Base-by-base conservation (phyloP, 2,113 vertebrate species). In the Odontophorus gujanensis region DNA sequence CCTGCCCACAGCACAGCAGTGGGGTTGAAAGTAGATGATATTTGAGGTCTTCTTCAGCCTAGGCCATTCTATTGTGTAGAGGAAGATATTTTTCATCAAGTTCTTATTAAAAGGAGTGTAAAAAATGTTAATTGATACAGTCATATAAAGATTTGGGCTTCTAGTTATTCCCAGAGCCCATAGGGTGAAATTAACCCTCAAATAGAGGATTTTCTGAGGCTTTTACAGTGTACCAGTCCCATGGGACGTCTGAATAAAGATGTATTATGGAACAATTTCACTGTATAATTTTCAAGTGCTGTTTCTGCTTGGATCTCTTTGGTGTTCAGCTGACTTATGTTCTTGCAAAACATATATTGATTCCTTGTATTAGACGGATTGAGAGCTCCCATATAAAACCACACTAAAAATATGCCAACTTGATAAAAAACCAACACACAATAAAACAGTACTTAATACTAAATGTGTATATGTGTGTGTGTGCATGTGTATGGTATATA, bases 61-160 rank as follows among this genome's bases (percentile, higher is more conserved):
- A 40, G 40, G 40, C 40, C 40, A 40, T 40, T 40, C 40, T 40
- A 40, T 40, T 40, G 59, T 32, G 61, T 87, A 87, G 24, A 81
- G 28, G 75, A 83, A 89, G 89, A 85, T 95, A 89, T 89, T 95
- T 95, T 96, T 87, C 79, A 95, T 91, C 69, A 91, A 93, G 79
- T 88, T 93, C 82, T 79, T 91, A 90, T 93, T 93, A 92, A 83
- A 93, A 95, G 87, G 55, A 91, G 71, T 68, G 65, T 80, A 74
- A 89, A 89, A 95, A 88, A 20, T 62, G 86, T 91, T 93, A 96
- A 93, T 85, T 90, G 87, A 91, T 90, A 75, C 15, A 13, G 69
- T 34, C 48, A 28, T 40, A 12, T 92, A 93, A 94, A 91, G 73
- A 92, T 42, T 24, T 72, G 73, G 76, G 87, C 30, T 40, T 91